phyloP scores from a whole-genome alignment of 2,797 vertebrate species.

The Syngnathus acus region DNA sequence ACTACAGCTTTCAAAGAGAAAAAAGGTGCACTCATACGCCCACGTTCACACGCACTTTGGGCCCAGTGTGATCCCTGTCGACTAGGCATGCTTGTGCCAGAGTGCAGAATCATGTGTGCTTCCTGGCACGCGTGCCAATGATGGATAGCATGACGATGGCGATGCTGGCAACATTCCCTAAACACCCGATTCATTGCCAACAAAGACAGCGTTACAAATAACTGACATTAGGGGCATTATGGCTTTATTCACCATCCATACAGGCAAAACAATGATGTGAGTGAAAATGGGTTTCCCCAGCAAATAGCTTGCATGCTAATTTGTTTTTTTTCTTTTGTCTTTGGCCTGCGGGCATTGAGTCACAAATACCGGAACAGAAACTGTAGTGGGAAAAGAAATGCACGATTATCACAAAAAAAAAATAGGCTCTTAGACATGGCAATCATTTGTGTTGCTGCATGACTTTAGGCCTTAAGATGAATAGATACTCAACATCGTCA shows the following conservation, averaged over 20 bases:
- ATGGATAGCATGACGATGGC: conserved; percentile 33
- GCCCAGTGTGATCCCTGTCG: conserved; percentile 15
- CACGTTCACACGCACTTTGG: conserved; percentile 3
- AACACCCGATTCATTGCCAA: conserved; percentile 45
- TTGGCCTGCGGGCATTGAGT: conserved; percentile 24
- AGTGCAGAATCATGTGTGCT: conserved; percentile 30
- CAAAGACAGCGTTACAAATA: conserved; percentile 58
- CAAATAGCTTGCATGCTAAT: conserved; percentile 50
- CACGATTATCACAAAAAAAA: neutral
- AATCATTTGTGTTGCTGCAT: conserved; percentile 22
- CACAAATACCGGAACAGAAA: conserved; percentile 11
- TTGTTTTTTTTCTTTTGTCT: conserved; percentile 24
- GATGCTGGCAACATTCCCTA: conserved; percentile 13
- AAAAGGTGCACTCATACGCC: neutral
- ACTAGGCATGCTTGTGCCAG: conserved; percentile 20
- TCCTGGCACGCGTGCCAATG: conserved; percentile 37
- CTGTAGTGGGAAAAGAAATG: conserved; percentile 12
- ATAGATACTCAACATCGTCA: conserved; percentile 25
- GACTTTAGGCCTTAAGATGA: conserved; percentile 36
- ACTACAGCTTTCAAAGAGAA: neutral
- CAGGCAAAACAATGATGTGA: conserved; percentile 38
- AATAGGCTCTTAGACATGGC: conserved; percentile 25
- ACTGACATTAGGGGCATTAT: conserved; percentile 64
- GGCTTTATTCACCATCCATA: conserved; percentile 45
- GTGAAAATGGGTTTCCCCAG: conserved; percentile 40